Base-by-base conservation (phyloP, 2,888 invertebrate genomes). In the Dione vanillae region DNA sequence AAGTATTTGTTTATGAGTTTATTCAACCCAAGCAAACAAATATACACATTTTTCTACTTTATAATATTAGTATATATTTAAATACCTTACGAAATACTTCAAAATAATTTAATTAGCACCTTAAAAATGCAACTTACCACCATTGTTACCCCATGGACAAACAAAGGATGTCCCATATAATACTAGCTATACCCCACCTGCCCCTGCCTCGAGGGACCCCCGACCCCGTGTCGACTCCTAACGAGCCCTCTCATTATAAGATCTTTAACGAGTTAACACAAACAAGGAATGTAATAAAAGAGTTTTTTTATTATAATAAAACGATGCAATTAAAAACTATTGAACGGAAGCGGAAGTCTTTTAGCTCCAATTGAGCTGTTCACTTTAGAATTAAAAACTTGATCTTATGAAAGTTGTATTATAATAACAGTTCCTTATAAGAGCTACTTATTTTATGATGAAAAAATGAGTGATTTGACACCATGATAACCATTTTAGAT, bases 201-300 rank as follows among this genome's bases (percentile, higher is more conserved):
- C 59, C 41, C 54, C 16, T 20, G 19, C 64, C 41, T 12, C 35
- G 67, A 49, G 70, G 49, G 68, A 58, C 58, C 49, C 61, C 51
- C 54, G 68, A 52, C 58, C 49, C 61, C 51, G 49, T 12, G 49
- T 51, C 62, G 69, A 64, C 66, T 59, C 69, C 69, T 69, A 69
- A 71, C 70, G 71, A 73, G 68, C 52, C 69, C 65, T 65, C 73
- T 71, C 68, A 66, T 73, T 73, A 73, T 61, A 65, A 58, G 52
- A 67, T 69, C 68, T 64, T 69, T 69, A 69, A 69, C 62, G 68
- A 69, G 61, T 54, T 69, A 40, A 56, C 62, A 69, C 45, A 47
- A 51, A 43, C 62, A 69, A 58, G 37, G 54, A 69, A 54, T 52
- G 54, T 65, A 59, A 51, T 64, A 64, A 72, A 40, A 47, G 14